Percentiles rank a stretch among this genome's conserved stretches.
Evolutionary conservation across 2,888 invertebrate genomes (phyloP).

Genomic region (Tribolium freemani): DNA sequence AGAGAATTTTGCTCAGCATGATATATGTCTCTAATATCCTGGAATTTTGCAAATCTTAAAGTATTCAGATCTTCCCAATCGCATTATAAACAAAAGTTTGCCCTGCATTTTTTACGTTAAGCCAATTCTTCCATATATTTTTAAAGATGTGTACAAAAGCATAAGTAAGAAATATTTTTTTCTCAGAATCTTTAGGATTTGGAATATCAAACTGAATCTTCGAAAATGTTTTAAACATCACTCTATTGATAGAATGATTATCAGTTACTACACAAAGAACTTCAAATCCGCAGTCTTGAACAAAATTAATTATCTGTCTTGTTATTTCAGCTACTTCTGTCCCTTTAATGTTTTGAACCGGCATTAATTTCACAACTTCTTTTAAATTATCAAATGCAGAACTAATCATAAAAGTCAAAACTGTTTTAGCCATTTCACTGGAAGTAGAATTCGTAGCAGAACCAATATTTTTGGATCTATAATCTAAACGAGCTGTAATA

Average conservation of each 20-base stretch:
- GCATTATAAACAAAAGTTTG: constrained; percentile 39
- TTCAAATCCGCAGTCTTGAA: constrained; percentile 15
- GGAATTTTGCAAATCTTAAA: constrained; percentile 28
- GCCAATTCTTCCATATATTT: constrained; percentile 42
- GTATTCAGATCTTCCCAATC: constrained; percentile 30
- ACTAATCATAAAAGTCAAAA: constrained; percentile 9
- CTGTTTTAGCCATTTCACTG: constrained; percentile 13
- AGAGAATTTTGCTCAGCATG: constrained; percentile 21
- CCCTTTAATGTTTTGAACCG: constrained; percentile 12
- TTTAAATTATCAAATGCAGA: constrained; percentile 17
- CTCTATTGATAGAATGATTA: constrained; percentile 14
- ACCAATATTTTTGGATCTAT: neutral
- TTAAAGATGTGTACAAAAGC: constrained; percentile 42
- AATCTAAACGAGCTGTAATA: neutral
- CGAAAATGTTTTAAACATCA: constrained; percentile 2
- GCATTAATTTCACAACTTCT: constrained; percentile 17
- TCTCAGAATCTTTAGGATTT: constrained; percentile 34
- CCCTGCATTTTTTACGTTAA: constrained; percentile 40
- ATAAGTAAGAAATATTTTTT: constrained; percentile 36
- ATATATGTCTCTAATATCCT: constrained; percentile 26
- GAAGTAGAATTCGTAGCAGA: neutral
- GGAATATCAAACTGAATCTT: constrained; percentile 11
- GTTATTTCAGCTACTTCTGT: neutral
- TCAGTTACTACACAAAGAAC: constrained; percentile 10
- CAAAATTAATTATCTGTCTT: constrained; percentile 1